Base-by-base conservation (phyloP, 2,797 vertebrate genomes). In the Zalophus californianus region DNA sequence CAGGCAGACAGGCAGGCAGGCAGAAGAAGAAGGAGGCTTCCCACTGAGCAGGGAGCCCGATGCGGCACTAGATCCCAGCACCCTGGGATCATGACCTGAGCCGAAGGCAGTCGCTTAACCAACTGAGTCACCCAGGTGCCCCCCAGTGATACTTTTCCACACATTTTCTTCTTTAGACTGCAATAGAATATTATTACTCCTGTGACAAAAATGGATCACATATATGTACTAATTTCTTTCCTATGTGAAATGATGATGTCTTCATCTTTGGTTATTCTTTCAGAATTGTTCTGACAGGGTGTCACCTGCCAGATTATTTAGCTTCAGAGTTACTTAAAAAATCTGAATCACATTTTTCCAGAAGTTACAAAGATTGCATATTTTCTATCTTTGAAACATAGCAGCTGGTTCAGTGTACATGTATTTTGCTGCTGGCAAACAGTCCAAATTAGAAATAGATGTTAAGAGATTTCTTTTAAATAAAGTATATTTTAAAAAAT, bases 351-450 rank as follows among this genome's bases (percentile, higher is more conserved):
- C 35, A 58, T 95, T 96, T 94, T 93, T 70, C 91, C 44, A 95
- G 62, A 90, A 94, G 72, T 94, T 93, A 82, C 32, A 94, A 68
- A 80, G 48, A 68, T 52, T 84, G 1, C 44, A 58, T 75, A 91
- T 93, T 84, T 98, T 97, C 95, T 96, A 86, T 96, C 54, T 94
- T 92, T 92, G 77, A 93, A 94, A 96, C 41, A 90, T 62, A 96
- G 86, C 75, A 96, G 48, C 96, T 92, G 92, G 60, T 38, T 95
- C 38, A 50, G 21, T 79, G 20, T 90, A 54, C n/a, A 52, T 62
- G 27, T 62, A 38, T 91, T 93, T 93, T 96, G 44, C 25, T 90
- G 10, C 25, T 58, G 78, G 35, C 2, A 5, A 97, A 58, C 38
- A 93, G 70, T 85, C 52, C 48, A 86, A 97, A 73, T 97, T 94